Evolutionary conservation across 1,140 invertebrate species (phyloP).

Genomic region (Hirudo medicinalis): DNA sequence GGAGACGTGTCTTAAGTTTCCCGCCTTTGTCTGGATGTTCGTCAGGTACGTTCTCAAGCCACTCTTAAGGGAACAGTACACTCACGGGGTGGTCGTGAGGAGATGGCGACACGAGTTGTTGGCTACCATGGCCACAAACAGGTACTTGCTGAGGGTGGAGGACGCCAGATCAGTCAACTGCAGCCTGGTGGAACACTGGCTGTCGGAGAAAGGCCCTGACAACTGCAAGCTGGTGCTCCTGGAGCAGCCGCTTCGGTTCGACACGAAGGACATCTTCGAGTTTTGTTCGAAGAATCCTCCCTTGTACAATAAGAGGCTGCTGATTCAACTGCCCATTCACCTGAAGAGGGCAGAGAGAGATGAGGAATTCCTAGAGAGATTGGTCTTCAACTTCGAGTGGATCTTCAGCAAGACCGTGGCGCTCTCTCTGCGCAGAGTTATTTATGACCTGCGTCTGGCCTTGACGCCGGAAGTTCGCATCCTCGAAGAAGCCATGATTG

Average conservation of each 20-base stretch:
- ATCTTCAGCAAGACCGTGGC: not conserved
- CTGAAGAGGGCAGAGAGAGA: constrained; percentile 1
- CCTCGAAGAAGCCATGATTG: not conserved
- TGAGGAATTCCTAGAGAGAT: not conserved
- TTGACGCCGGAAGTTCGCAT: not conserved
- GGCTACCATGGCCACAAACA: not conserved
- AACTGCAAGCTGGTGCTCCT: not conserved
- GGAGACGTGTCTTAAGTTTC: not conserved
- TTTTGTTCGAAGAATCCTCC: not conserved
- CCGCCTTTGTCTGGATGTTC: not conserved
- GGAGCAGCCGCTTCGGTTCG: not conserved
- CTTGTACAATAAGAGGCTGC: not conserved
- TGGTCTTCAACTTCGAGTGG: constrained; percentile 7
- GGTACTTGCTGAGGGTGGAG: not conserved
- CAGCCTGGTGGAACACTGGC: not conserved
- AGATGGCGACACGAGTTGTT: not conserved
- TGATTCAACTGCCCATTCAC: not conserved
- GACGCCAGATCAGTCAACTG: constrained; percentile 2
- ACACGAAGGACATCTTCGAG: not conserved
- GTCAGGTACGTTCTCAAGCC: constrained; percentile 3
- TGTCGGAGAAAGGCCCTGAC: not conserved
- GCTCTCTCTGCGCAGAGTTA: not conserved
- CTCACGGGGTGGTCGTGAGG: not conserved
- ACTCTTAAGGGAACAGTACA: not conserved
- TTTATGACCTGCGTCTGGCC: not conserved